Conservation (phyloP, 1,140 invertebrate species). For the Augochlora pura region DNA sequence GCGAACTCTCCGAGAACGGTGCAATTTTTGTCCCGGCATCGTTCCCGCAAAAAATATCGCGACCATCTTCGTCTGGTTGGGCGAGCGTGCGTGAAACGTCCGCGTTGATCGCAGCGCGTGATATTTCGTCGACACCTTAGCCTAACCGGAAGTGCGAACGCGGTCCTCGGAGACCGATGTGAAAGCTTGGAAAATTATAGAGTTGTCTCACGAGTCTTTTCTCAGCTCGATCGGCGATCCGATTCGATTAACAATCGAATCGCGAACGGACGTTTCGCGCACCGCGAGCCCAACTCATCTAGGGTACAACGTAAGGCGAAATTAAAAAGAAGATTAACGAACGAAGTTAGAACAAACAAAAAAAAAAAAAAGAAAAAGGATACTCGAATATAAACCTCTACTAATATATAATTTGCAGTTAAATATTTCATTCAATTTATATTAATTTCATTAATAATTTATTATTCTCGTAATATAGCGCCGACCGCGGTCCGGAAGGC, state of each 20-base stretch:
- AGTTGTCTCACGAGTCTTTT: too few species aligned
- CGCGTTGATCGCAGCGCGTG: too few species aligned
- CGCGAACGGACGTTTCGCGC: neutral
- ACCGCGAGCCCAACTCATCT: conserved; percentile 22
- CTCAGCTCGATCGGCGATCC: too few species aligned
- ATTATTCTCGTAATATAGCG: conserved; percentile 80
- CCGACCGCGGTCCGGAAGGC: conserved; percentile 67
- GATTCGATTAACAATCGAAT: too few species aligned
- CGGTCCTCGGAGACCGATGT: too few species aligned
- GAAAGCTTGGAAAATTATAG: too few species aligned
- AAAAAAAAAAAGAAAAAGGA: conserved; percentile 58
- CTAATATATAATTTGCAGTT: conserved; percentile 80
- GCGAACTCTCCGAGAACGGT: conserved; percentile 58
- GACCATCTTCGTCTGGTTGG: too few species aligned
- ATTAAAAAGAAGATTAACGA: conserved; percentile 55
- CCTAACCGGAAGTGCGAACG: too few species aligned
- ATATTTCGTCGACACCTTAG: too few species aligned
- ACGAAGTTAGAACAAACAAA: too few species aligned
- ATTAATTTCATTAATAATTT: conserved; percentile 82
- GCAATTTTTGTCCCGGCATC: conserved; percentile 1
- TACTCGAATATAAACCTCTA: conserved; percentile 79
- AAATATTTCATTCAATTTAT: conserved; percentile 80
- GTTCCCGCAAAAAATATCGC: neutral
- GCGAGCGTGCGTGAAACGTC: too few species aligned
- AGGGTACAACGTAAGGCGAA: conserved; percentile 39